phyloP scores from a whole-genome alignment of 2,888 invertebrate genomes.

The Bimastos eiseni region DNA sequence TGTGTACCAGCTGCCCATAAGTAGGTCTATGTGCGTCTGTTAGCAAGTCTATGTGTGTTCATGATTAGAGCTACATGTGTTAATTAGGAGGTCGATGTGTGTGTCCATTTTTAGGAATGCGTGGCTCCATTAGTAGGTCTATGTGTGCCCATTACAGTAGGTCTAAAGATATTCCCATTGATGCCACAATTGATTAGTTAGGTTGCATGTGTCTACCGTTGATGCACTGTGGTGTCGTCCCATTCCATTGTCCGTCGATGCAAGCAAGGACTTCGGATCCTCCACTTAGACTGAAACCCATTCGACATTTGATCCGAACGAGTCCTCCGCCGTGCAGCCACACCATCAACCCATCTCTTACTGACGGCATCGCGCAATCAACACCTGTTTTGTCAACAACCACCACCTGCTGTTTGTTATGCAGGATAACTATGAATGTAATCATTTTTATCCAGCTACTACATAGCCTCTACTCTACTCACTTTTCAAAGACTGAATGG shows the following conservation, averaged over 20 bases:
- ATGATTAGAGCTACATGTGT: background rate
- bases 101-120: background rate
- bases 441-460: too few species aligned
- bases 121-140: background rate
- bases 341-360: background rate
- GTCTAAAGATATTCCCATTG: background rate
- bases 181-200: background rate
- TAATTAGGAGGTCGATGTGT: background rate
- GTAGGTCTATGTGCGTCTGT: background rate
- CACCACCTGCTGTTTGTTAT: background rate
- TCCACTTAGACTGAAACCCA: background rate
- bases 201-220: background rate
- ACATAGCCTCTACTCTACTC: too few species aligned
- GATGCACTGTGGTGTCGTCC: background rate
- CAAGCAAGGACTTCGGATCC: background rate
- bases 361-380: background rate
- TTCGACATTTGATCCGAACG: background rate
- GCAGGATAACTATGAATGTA: too few species aligned
- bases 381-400: background rate
- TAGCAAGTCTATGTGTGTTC: background rate
- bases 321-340: conserved; percentile 1
- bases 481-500: too few species aligned
- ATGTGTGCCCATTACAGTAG: background rate
- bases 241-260: conserved; percentile 20
- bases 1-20: too few species aligned